Percentiles rank a stretch among this genome's conserved stretches.
phyloP scores from a whole-genome alignment of 1,140 invertebrate species.

The Temnothorax nylanderi region DNA sequence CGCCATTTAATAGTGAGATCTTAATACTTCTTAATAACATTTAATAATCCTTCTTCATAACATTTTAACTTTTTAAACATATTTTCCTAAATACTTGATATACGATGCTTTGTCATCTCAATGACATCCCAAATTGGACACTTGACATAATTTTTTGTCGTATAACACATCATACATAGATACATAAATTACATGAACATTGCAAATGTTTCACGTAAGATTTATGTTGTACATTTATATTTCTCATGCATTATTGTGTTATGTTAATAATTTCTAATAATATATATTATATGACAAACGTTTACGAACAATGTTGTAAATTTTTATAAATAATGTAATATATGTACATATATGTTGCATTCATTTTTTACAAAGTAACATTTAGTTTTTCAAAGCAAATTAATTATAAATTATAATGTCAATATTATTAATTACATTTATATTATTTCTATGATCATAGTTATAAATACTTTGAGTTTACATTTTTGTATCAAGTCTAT shows the following conservation, averaged over 20 bases:
- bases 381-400: conserved; percentile 12
- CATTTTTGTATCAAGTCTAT: conserved; percentile 46
- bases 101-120: conserved; percentile 6
- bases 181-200: conserved; percentile 17
- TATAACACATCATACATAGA: conserved; percentile 35
- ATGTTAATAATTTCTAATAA: conserved; percentile 20
- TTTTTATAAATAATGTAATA: conserved; percentile 33
- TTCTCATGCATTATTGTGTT: conserved; percentile 42
- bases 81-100: conserved; percentile 12
- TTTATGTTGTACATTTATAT: conserved; percentile 37
- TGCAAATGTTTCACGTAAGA: conserved; percentile 21
- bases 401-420: conserved; percentile 32
- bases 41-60: background rate
- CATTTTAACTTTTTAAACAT: conserved; percentile 13
- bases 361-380: conserved; percentile 20
- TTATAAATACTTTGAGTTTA: conserved; percentile 22
- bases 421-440: conserved; percentile 18
- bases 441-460: conserved; percentile 26
- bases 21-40: background rate
- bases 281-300: conserved; percentile 9
- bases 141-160: background rate
- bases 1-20: background rate
- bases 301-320: conserved; percentile 1
- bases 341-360: conserved; percentile 12
- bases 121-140: conserved; percentile 14